These are phyloP conservation scores for Thunnus maccoyii DNA, from an alignment of 2,113 vertebrate genomes.

Conservation along the genomic window DNA sequence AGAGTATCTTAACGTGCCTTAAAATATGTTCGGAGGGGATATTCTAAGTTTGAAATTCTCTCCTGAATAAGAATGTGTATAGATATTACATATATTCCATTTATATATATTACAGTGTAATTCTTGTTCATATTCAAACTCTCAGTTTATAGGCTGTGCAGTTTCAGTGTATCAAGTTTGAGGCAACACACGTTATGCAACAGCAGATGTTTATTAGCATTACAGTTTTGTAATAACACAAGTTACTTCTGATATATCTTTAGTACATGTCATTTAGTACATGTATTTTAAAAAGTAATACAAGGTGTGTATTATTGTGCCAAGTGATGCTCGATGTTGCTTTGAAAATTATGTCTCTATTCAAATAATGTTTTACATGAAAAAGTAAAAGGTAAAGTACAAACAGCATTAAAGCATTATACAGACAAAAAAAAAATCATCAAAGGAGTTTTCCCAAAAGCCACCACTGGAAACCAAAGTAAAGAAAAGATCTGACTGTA, in stretches of 20 bases:
- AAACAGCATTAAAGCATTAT: constrained; percentile 72
- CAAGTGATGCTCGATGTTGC: constrained; percentile 5
- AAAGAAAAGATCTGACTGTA: constrained; percentile 2
- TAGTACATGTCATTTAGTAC: constrained; percentile 40
- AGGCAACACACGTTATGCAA: constrained; percentile 23
- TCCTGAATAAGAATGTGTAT: too few species aligned
- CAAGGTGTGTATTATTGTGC: constrained; percentile 37
- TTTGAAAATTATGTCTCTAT: constrained; percentile 39
- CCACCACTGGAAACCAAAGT: constrained; percentile 21
- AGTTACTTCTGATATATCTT: constrained; percentile 37
- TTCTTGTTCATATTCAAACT: too few species aligned
- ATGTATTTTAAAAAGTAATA: constrained; percentile 51
- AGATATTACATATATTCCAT: too few species aligned
- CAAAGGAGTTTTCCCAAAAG: constrained; percentile 30
- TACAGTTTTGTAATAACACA: constrained; percentile 62
- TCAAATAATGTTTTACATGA: constrained; percentile 51
- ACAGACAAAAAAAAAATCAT: constrained; percentile 51
- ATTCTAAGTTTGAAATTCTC: background rate
- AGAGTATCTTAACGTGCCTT: too few species aligned
- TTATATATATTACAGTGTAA: too few species aligned
- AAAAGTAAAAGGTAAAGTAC: constrained; percentile 71
- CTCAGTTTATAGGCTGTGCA: background rate
- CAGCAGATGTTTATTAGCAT: constrained; percentile 73
- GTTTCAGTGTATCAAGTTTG: background rate
- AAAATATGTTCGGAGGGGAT: background rate